Conservation (phyloP, 2,888 invertebrate species). For the Dioctria rufipes region DNA sequence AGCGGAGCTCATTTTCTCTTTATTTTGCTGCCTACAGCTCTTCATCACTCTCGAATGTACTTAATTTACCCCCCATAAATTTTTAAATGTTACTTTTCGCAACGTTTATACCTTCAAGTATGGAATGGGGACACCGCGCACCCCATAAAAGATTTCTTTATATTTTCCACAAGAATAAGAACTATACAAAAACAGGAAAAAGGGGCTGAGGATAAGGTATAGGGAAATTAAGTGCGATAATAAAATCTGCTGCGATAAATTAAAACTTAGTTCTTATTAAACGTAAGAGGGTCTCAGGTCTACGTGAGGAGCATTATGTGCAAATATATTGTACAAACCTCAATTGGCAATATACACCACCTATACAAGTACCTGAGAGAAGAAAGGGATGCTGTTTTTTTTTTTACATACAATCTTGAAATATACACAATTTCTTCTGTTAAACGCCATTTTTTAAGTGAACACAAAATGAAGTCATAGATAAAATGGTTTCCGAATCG, state of each 20-base stretch:
- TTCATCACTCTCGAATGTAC: conserved; percentile 35
- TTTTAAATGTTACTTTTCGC: conserved; percentile 32
- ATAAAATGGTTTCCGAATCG: too few relatives aligned
- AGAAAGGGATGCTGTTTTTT: too few relatives aligned
- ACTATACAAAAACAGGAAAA: background rate
- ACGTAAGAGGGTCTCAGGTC: background rate
- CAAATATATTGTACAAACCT: conserved; percentile 8
- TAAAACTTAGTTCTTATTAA: conserved; percentile 44
- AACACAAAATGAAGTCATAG: too few relatives aligned
- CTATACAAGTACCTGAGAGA: too few relatives aligned
- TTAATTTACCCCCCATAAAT: conserved; percentile 46
- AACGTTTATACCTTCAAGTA: background rate
- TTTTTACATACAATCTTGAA: too few relatives aligned
- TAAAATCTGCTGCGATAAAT: conserved; percentile 39
- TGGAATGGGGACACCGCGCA: background rate
- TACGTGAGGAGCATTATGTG: background rate
- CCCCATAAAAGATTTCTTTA: too few relatives aligned
- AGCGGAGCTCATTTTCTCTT: conserved; percentile 1
- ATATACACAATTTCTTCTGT: too few relatives aligned
- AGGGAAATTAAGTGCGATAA: conserved; percentile 17
- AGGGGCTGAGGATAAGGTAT: background rate
- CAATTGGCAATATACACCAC: conserved; percentile 21
- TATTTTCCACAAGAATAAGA: background rate
- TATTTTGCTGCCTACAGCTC: conserved; percentile 15
- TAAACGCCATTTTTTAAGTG: too few relatives aligned